A percentile compares a stretch with the other conserved stretches of the same genome.
These are phyloP conservation scores for Cheilosia scutellata DNA, from an alignment of 2,888 invertebrate genomes.

Conservation along the genomic window DNA sequence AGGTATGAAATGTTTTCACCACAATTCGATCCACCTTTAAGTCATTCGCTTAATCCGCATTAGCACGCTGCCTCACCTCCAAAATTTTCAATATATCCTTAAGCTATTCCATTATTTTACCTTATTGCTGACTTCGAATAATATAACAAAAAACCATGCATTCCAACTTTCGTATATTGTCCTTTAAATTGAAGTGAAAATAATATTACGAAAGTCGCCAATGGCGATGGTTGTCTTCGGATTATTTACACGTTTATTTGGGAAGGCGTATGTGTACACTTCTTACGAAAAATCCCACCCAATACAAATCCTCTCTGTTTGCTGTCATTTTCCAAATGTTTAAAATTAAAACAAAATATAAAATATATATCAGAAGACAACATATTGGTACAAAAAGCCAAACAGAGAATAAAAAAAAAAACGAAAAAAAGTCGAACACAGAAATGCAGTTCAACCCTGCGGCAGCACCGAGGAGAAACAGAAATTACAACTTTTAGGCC, in stretches of 20 bases:
- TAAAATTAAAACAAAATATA: constrained; percentile 54
- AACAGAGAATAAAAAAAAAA: constrained; percentile 6
- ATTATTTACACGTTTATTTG: constrained; percentile 66
- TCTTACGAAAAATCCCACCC: constrained; percentile 11
- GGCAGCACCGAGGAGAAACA: constrained; percentile 56
- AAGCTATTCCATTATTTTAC: constrained; percentile 15
- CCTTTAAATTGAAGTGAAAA: constrained; percentile 69
- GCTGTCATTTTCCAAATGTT: constrained; percentile 43
- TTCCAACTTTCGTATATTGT: constrained; percentile 43
- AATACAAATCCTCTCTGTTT: constrained; percentile 26
- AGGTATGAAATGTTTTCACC: not conserved
- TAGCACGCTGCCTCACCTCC: constrained; percentile 47
- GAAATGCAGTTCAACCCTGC: constrained; percentile 68
- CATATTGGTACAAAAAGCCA: constrained; percentile 22
- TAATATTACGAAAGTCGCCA: constrained; percentile 62
- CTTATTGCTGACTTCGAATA: not conserved
- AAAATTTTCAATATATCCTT: constrained; percentile 36
- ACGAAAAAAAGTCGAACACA: constrained; percentile 54
- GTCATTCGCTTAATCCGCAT: constrained; percentile 18
- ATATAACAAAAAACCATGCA: constrained; percentile 22
- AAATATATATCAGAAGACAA: constrained; percentile 12
- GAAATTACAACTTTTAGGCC: constrained; percentile 73
- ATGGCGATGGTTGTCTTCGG: constrained; percentile 61
- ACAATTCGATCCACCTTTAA: not conserved
- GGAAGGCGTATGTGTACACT: constrained; percentile 27